phyloP scores from a whole-genome alignment of 2,888 invertebrate genomes.

The Mamestra brassicae region DNA sequence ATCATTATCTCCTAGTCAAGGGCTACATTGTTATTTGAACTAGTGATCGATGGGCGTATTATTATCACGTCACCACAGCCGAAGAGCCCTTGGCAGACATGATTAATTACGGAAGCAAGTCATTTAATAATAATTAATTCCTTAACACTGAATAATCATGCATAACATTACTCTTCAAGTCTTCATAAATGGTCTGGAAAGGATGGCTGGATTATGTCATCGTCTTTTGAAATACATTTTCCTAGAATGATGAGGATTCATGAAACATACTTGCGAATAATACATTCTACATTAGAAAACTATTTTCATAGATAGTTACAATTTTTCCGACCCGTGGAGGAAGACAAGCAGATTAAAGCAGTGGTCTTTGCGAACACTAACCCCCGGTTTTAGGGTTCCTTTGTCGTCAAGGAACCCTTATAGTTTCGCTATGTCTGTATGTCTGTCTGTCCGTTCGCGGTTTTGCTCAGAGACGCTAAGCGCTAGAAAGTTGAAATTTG shows the following conservation, averaged over 20 bases:
- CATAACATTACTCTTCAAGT: background rate
- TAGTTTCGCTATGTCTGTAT: too few species aligned
- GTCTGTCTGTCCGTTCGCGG: too few species aligned
- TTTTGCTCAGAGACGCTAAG: too few species aligned
- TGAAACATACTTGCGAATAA: too few species aligned
- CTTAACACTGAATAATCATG: slow-evolving; percentile 6
- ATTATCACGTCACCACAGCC: slow-evolving; percentile 3
- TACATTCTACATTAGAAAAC: too few species aligned
- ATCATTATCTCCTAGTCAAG: background rate
- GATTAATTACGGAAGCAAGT: slow-evolving; percentile 28
- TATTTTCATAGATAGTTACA: too few species aligned
- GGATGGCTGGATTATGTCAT: background rate
- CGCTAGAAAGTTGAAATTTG: too few species aligned
- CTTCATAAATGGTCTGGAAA: background rate
- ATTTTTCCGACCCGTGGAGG: too few species aligned
- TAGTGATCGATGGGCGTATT: slow-evolving; percentile 27
- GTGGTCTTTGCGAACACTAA: too few species aligned
- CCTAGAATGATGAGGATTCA: background rate
- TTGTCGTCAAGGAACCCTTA: too few species aligned
- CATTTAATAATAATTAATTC: background rate
- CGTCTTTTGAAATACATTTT: slow-evolving; percentile 4
- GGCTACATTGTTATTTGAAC: background rate
- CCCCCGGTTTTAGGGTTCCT: too few species aligned
- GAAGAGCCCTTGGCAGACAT: slow-evolving; percentile 7
- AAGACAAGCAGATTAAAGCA: too few species aligned